Percentiles rank a stretch among this genome's conserved stretches.
phyloP scores from a whole-genome alignment of 1,140 invertebrate species.

The Pristionchus pacificus region DNA sequence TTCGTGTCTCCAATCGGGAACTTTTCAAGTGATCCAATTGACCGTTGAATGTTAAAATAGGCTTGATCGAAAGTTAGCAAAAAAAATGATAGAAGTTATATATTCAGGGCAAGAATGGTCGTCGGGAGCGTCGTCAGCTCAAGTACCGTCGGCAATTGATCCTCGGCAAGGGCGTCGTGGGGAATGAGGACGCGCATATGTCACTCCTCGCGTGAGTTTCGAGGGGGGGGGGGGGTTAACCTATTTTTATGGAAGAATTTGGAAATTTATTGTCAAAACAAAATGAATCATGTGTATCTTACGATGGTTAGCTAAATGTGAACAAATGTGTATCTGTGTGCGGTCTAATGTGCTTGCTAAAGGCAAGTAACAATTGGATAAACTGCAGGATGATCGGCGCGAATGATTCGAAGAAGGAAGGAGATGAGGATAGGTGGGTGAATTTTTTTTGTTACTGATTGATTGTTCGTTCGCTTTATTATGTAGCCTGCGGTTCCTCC shows the following conservation, averaged over 20 bases:
- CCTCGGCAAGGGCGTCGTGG: constrained; percentile 37
- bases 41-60: not conserved
- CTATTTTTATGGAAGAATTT: too few relatives aligned
- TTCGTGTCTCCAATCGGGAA: constrained; percentile 11
- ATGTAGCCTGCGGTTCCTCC: constrained; percentile 32
- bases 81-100: not conserved
- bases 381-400: not conserved
- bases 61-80: not conserved
- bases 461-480: constrained; percentile 10
- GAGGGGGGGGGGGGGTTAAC: not conserved
- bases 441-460: constrained; percentile 5
- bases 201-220: constrained; percentile 41
- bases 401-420: not conserved
- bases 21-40: constrained; percentile 8
- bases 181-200: constrained; percentile 49
- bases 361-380: too few relatives aligned
- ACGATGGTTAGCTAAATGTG: too few relatives aligned
- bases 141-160: constrained; percentile 44
- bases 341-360: too few relatives aligned
- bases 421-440: not conserved
- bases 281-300: too few relatives aligned
- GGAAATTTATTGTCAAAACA: too few relatives aligned
- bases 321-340: too few relatives aligned
- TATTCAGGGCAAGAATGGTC: constrained; percentile 53
- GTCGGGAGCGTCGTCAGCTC: constrained; percentile 42